Base-by-base conservation (phyloP, 2,113 vertebrate genomes). In the Centropristis striata region DNA sequence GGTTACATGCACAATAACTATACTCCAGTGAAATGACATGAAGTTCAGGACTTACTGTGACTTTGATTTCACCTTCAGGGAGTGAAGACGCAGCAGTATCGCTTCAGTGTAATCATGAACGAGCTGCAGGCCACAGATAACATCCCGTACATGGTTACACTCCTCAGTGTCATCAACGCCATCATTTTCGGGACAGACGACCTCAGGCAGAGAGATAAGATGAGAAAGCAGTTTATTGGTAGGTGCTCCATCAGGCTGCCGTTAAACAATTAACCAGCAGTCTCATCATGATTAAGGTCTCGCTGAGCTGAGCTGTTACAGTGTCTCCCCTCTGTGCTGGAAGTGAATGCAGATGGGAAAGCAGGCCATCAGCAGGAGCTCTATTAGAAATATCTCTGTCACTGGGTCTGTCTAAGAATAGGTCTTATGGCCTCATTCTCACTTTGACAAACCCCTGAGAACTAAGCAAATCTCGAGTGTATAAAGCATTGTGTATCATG, bases 171-270 rank as follows among this genome's bases (percentile, higher is more conserved):
- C 54, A 94, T 99, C 93, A 99, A 99, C 3, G 97, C 97, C 53
- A 80, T 99, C 91, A 98, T 99, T 91, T 93, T 99, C 25, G 96
- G 97, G 7, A 94, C 94, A 0, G 97, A 98, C 39, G 96, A 98
- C 83, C 95, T 99, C 51, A 92, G 95, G 7, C 83, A 93, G 27
- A 96, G 98, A 57, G 93, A 96, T 44, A 97, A 96, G 75, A 96
- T 98, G 81, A 95, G 98, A 49, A 97, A 98, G 0, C 98, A 99
- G 89, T 98, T 99, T 78, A 95, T 99, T 0, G 98, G 98, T 99
- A 93, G 37, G 90, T 81, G 59, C 3, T 20, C 21, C 21, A 1
- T 63, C 58, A 11, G 1, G 44, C 60, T 57, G 49, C 73, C 50
- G 9, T 18, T 50, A 4, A 37, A 72, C 68, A 47, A 39, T 71